A percentile compares a stretch with the other conserved stretches of the same genome.
Conservation (phyloP, 1,140 invertebrate genomes). For the Camponotus vicinus region DNA sequence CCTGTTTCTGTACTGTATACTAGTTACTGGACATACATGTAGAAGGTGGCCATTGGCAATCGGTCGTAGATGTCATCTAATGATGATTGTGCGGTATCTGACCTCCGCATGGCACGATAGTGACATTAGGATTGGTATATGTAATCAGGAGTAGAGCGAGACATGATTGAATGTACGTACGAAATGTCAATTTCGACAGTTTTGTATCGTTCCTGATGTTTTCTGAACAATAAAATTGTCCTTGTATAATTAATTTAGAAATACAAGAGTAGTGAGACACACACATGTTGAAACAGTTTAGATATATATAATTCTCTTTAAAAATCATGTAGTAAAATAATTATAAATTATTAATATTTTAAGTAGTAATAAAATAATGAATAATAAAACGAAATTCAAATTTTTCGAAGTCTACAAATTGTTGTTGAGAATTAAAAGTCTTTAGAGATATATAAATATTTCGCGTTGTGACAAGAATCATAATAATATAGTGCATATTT, state of each 20-base stretch:
- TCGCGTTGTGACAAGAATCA: background rate
- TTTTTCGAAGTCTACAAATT: background rate
- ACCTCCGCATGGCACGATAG: conserved; percentile 7
- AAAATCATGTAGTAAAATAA: too few relatives aligned
- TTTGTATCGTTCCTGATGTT: background rate
- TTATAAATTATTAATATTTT: too few relatives aligned
- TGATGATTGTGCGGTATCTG: conserved; percentile 45
- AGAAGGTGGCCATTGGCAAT: background rate
- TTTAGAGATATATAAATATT: background rate
- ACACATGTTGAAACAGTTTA: background rate
- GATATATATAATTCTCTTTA: too few relatives aligned
- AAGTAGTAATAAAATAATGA: too few relatives aligned
- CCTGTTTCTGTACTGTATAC: conserved; percentile 6
- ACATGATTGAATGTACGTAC: conserved; percentile 5
- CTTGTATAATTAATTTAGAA: background rate
- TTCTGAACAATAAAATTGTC: background rate
- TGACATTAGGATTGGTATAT: conserved; percentile 25
- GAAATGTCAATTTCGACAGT: conserved; percentile 28
- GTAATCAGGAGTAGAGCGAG: conserved; percentile 19
- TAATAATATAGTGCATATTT: background rate
- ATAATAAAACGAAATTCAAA: too few relatives aligned
- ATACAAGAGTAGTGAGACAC: background rate
- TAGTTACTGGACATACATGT: background rate
- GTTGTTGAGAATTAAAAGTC: background rate
- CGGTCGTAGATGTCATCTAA: conserved; percentile 25